Conservation (phyloP, 2,113 vertebrate species). For the Sinocyclocheilus anshuiensis region DNA sequence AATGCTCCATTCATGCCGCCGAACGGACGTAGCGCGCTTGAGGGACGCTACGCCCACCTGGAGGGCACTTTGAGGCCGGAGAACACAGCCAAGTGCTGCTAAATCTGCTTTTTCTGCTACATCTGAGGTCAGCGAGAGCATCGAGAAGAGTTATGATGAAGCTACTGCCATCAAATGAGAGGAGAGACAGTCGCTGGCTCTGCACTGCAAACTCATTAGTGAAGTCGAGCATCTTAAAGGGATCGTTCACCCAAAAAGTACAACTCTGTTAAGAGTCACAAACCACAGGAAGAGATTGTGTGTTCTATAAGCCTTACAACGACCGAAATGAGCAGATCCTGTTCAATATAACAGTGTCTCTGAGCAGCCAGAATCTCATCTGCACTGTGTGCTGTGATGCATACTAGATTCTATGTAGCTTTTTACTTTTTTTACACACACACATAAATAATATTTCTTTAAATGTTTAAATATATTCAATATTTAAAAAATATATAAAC, state of each 20-base stretch:
- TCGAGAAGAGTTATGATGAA: not conserved
- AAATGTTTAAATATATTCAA: no score
- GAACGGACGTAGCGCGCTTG: not conserved
- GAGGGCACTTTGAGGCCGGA: constrained; percentile 21
- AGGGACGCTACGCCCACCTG: constrained; percentile 5
- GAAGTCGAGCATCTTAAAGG: not conserved
- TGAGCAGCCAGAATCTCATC: not conserved
- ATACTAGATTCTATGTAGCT: not conserved
- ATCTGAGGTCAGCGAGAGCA: not conserved
- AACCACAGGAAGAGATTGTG: not conserved
- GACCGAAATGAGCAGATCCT: not conserved
- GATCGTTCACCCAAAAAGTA: not conserved
- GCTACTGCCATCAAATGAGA: not conserved
- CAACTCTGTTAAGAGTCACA: no score
- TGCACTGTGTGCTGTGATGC: not conserved
- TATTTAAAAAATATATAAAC: no score
- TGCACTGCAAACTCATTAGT: not conserved
- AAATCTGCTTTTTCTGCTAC: not conserved
- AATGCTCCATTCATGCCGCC: constrained; percentile 21
- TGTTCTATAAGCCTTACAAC: not conserved
- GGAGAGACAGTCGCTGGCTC: not conserved
- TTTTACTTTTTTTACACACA: no score
- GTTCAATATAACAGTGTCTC: not conserved
- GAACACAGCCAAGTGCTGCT: not conserved
- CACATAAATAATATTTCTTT: no score